Evolutionary conservation across 2,888 invertebrate genomes (phyloP).

Genomic region (Rotaria sp.): DNA sequence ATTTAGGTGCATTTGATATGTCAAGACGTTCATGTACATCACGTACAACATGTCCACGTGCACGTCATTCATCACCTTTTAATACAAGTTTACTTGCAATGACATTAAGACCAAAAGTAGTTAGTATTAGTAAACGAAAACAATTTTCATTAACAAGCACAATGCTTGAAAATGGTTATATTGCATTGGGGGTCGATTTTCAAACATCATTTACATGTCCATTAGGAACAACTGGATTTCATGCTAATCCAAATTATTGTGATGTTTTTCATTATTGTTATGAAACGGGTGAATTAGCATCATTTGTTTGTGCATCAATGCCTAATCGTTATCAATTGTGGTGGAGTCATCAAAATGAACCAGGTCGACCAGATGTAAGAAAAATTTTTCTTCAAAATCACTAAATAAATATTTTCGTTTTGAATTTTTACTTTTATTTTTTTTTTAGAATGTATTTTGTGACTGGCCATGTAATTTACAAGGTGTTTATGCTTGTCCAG

Average conservation of each 20-base stretch:
- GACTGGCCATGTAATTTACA: conserved; percentile 40
- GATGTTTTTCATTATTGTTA: conserved; percentile 41
- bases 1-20: neutral
- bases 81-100: neutral
- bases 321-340: conserved; percentile 38
- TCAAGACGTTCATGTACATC: conserved; percentile 17
- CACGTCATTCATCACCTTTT: neutral
- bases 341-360: conserved; percentile 41
- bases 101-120: conserved; percentile 8
- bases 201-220: conserved; percentile 38
- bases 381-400: neutral
- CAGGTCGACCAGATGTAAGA: conserved; percentile 37
- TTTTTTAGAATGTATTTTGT: conserved; percentile 36
- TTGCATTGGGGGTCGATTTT: conserved; percentile 30
- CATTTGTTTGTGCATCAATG: conserved; percentile 40
- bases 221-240: conserved; percentile 29
- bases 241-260: conserved; percentile 38
- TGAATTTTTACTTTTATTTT: neutral
- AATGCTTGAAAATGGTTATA: conserved; percentile 28
- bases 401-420: too few relatives aligned
- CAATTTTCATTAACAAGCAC: conserved; percentile 28
- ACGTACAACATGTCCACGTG: neutral
- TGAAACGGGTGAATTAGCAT: conserved; percentile 36
- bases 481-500: conserved; percentile 38
- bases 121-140: neutral